Conservation (phyloP, 2,113 vertebrate species). For the Sarotherodon lohbergeri region DNA sequence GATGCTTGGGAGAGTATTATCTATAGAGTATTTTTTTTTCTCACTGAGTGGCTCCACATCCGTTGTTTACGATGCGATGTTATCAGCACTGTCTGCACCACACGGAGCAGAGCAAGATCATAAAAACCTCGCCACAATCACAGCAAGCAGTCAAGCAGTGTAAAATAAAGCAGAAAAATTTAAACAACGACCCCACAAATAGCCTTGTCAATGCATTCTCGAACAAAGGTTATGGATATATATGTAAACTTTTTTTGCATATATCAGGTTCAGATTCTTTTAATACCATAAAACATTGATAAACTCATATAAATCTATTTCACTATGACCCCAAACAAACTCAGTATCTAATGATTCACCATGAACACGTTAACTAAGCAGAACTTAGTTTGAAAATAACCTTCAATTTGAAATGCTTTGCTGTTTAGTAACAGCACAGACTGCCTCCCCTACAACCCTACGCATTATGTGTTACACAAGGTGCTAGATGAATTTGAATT, state of each 20-base stretch:
- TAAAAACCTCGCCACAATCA: neutral
- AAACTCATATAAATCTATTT: neutral
- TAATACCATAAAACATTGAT: neutral
- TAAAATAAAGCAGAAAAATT: neutral
- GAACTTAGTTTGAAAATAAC: neutral
- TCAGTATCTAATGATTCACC: neutral
- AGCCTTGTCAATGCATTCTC: neutral
- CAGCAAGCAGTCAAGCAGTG: neutral
- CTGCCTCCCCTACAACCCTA: neutral
- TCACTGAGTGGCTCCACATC: neutral
- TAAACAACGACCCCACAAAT: neutral
- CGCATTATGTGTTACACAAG: neutral
- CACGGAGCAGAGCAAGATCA: neutral
- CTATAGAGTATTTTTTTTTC: neutral
- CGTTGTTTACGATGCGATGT: no score
- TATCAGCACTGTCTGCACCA: neutral
- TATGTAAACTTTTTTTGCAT: neutral
- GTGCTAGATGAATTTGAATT: neutral
- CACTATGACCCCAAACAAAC: neutral
- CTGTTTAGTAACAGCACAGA: neutral
- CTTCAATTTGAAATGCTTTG: neutral
- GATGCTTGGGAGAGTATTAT: neutral
- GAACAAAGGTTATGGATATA: neutral
- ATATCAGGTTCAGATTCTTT: neutral
- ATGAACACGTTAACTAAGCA: neutral